phyloP scores from a whole-genome alignment of 2,888 invertebrate genomes.

The Dysmachus trigonus region DNA sequence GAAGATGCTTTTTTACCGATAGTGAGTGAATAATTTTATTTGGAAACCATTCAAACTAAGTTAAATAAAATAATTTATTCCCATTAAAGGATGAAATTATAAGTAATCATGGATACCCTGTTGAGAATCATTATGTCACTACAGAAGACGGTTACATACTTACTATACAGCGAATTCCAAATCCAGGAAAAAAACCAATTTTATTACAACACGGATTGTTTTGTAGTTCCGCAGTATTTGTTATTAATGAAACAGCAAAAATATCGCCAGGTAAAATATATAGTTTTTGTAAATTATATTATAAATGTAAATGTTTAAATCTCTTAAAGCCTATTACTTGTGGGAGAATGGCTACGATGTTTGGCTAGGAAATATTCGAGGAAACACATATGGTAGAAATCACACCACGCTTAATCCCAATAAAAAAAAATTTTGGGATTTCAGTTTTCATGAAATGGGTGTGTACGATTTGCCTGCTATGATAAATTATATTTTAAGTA shows the following conservation, averaged over 20 bases:
- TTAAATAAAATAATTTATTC: too few species aligned
- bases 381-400: slow-evolving; percentile 70
- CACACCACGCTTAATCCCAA: slow-evolving; percentile 65
- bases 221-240: slow-evolving; percentile 73
- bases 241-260: slow-evolving; percentile 72
- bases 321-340: slow-evolving; percentile 61
- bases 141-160: slow-evolving; percentile 80
- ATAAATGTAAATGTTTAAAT: neutral
- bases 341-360: slow-evolving; percentile 77
- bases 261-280: slow-evolving; percentile 67
- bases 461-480: slow-evolving; percentile 77
- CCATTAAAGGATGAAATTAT: slow-evolving; percentile 51
- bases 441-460: slow-evolving; percentile 73
- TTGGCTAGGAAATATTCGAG: slow-evolving; percentile 85
- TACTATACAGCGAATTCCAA: slow-evolving; percentile 73
- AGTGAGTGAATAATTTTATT: neutral
- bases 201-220: slow-evolving; percentile 74
- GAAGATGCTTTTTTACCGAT: neutral
- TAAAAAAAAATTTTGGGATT: slow-evolving; percentile 57
- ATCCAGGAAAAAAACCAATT: slow-evolving; percentile 62
- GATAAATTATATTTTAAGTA: slow-evolving; percentile 73
- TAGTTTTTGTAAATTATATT: too few species aligned
- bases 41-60: too few species aligned
- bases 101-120: slow-evolving; percentile 68
- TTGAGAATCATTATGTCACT: slow-evolving; percentile 68